Percentiles rank a stretch among this genome's conserved stretches.
These are phyloP conservation scores for Rynchops niger DNA, from an alignment of 2,113 vertebrate species.

Conservation along the genomic window DNA sequence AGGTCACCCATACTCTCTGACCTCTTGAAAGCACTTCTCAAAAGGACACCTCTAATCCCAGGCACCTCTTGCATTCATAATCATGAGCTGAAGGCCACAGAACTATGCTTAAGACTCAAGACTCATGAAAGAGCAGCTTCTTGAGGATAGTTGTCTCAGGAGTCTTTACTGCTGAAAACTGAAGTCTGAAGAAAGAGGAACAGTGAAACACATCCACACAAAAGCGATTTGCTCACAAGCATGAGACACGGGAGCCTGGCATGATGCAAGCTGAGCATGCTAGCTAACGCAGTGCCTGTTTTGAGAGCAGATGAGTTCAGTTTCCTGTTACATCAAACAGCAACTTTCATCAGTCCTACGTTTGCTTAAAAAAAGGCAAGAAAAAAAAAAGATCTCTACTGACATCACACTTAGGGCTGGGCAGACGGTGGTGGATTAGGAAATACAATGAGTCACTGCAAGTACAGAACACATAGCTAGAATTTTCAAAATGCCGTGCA, in stretches of 20 bases:
- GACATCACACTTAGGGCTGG: constrained; percentile 50
- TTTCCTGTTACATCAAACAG: constrained; percentile 63
- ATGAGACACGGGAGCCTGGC: not conserved
- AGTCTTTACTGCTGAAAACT: not conserved
- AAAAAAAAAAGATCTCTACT: not conserved
- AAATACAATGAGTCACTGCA: constrained; percentile 55
- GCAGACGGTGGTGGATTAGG: constrained; percentile 38
- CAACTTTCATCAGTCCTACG: constrained; percentile 25
- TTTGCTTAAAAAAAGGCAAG: not conserved
- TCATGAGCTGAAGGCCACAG: not conserved
- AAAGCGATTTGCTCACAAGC: not conserved
- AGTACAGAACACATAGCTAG: not conserved
- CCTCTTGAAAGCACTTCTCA: not conserved
- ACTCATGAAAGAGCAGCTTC: not conserved
- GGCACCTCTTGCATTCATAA: not conserved
- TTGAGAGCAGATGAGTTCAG: constrained; percentile 48
- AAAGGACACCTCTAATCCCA: not conserved
- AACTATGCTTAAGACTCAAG: not conserved
- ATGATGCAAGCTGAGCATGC: not conserved
- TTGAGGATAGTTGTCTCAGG: not conserved
- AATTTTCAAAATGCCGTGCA: not conserved
- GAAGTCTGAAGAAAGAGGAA: not conserved
- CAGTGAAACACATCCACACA: not conserved
- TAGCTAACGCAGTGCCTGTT: not conserved
- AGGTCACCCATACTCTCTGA: not conserved